phyloP scores from a whole-genome alignment of 2,888 invertebrate species.

The Athrips mouffetella region DNA sequence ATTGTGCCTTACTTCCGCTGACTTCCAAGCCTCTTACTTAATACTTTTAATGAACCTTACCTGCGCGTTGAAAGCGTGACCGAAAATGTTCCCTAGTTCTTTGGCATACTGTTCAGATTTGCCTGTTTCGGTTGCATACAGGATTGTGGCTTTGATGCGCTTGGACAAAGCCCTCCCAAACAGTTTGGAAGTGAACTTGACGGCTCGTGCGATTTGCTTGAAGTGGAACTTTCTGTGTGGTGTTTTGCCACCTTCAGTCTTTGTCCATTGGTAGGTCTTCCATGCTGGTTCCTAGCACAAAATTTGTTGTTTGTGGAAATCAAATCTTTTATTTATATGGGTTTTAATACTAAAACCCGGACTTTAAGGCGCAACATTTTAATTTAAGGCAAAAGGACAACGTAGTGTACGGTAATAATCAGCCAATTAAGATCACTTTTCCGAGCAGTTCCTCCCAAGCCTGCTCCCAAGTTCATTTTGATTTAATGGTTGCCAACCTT shows the following conservation, averaged over 20 bases:
- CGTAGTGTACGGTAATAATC: no score
- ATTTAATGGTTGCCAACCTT: no score
- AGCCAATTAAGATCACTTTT: no score
- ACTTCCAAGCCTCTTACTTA: neutral
- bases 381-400: no score
- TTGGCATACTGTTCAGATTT: slow-evolving; percentile 97
- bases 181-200: slow-evolving; percentile 96
- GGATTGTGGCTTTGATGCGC: slow-evolving; percentile 94
- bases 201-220: slow-evolving; percentile 96
- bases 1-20: neutral
- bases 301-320: no score
- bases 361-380: no score
- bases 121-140: slow-evolving; percentile 97
- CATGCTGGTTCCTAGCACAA: slow-evolving; percentile 86
- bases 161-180: slow-evolving; percentile 95
- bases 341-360: no score
- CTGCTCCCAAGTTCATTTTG: no score
- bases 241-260: slow-evolving; percentile 80
- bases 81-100: slow-evolving; percentile 91
- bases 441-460: no score
- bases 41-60: slow-evolving; percentile 52
- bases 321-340: no score
- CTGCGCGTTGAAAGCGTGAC: slow-evolving; percentile 96
- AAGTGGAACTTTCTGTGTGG: slow-evolving; percentile 92
- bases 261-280: slow-evolving; percentile 93